Evolutionary conservation across 2,797 vertebrate genomes (phyloP).

Genomic region (Mallotus villosus): DNA sequence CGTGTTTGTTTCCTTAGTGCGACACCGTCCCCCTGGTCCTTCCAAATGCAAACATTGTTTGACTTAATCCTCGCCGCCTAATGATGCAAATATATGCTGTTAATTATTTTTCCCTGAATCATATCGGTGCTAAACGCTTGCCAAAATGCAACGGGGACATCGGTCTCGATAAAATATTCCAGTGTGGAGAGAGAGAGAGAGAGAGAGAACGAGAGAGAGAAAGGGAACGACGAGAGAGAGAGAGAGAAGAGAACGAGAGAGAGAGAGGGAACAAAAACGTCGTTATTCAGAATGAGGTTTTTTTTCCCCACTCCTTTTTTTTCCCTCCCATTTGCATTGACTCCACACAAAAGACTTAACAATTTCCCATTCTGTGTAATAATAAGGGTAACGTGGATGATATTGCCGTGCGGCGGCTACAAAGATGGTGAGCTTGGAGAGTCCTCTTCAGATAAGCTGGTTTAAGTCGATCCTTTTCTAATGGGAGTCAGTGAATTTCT

Average conservation of each 20-base stretch:
- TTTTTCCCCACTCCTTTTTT: conserved; percentile 25
- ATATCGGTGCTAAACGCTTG: conserved; percentile 58
- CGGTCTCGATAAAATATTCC: conserved; percentile 54
- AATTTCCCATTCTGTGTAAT: conserved; percentile 47
- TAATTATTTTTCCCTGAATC: conserved; percentile 71
- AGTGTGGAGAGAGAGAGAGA: conserved; percentile 20
- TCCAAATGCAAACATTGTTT: conserved; percentile 65
- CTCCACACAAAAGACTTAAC: conserved; percentile 52
- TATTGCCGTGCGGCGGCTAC: conserved; percentile 49
- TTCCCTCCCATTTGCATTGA: conserved; percentile 56
- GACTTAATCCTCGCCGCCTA: conserved; percentile 65
- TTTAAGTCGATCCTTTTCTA: conserved; percentile 63
- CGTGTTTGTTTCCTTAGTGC: conserved; percentile 28
- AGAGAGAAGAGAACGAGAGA: conserved; percentile 12
- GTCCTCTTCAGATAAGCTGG: conserved; percentile 58
- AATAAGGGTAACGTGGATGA: conserved; percentile 36
- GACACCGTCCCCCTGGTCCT: conserved; percentile 44
- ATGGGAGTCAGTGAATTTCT: conserved; percentile 49
- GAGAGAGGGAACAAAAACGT: not conserved
- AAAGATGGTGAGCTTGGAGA: conserved; percentile 32
- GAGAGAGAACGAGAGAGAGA: conserved; percentile 8
- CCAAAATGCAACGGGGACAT: conserved; percentile 62
- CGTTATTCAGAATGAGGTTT: conserved; percentile 58
- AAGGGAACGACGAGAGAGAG: not conserved
- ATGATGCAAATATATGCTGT: conserved; percentile 73